Conservation (phyloP, 2,797 vertebrate species). For the Sarcophilus harrisii region DNA sequence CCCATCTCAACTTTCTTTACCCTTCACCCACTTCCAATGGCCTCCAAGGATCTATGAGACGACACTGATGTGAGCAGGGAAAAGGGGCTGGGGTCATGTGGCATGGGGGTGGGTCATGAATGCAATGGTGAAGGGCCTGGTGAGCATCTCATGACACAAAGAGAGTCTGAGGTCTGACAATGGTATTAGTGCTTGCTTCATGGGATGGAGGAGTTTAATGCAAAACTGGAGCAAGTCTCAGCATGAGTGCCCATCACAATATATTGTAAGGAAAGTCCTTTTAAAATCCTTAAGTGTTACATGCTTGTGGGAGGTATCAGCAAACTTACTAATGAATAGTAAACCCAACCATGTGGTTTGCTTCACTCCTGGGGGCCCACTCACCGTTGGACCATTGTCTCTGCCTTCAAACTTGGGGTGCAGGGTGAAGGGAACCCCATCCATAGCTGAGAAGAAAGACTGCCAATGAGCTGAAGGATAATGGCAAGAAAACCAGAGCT, state of each 20-base stretch:
- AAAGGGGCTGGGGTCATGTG: background rate
- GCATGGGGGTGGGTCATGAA: background rate
- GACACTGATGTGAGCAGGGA: background rate
- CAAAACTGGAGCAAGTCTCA: background rate
- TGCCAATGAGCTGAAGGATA: background rate
- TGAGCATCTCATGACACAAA: background rate
- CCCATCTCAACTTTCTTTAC: background rate
- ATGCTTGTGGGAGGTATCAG: background rate
- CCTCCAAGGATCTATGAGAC: background rate
- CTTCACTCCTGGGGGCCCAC: constrained; percentile 27
- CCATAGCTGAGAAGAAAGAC: constrained; percentile 83
- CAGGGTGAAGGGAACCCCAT: constrained; percentile 84
- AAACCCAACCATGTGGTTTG: background rate
- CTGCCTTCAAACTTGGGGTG: constrained; percentile 84
- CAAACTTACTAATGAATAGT: background rate
- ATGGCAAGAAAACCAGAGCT: background rate
- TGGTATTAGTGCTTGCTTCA: background rate
- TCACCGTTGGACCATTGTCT: constrained; percentile 74
- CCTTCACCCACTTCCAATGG: background rate
- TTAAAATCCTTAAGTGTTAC: background rate
- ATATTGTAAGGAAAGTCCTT: background rate
- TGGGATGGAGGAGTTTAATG: background rate
- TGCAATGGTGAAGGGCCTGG: background rate
- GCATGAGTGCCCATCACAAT: background rate
- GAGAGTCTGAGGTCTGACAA: background rate